Conservation (phyloP, 2,797 vertebrate species). For the Nasua narica region DNA sequence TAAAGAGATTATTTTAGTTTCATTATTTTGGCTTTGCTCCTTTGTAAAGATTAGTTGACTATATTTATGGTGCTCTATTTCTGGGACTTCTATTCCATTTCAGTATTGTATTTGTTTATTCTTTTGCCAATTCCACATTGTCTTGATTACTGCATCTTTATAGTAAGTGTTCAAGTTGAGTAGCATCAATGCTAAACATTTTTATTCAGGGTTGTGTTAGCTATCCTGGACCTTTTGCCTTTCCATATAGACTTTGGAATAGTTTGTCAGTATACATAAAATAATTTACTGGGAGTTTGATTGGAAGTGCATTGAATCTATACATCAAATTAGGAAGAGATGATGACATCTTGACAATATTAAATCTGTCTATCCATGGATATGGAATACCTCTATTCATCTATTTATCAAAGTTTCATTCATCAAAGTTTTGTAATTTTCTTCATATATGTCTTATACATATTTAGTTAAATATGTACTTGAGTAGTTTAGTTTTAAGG, state of each 20-base stretch:
- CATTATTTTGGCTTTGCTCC: background rate
- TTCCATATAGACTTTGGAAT: background rate
- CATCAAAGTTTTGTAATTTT: background rate
- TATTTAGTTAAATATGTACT: background rate
- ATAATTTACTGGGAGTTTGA: background rate
- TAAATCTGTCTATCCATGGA: background rate
- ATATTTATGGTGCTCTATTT: background rate
- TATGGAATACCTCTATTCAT: background rate
- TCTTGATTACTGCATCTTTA: background rate
- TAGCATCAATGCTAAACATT: background rate
- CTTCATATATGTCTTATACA: background rate
- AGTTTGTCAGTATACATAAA: background rate
- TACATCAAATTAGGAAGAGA: background rate
- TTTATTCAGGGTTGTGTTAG: background rate
- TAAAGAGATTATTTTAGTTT: background rate
- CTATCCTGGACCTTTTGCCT: background rate
- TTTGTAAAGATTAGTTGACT: background rate
- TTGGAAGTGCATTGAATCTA: background rate
- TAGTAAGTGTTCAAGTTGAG: background rate
- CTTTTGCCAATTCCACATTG: background rate
- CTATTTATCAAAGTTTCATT: background rate
- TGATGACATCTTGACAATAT: background rate
- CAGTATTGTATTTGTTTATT: background rate
- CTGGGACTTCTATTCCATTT: background rate
- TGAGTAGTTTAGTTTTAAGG: background rate